Evolutionary conservation across 1,140 invertebrate genomes (phyloP), one percentile per base, ranked within the genome.

Genomic region (Drosophila nikananu): DNA sequence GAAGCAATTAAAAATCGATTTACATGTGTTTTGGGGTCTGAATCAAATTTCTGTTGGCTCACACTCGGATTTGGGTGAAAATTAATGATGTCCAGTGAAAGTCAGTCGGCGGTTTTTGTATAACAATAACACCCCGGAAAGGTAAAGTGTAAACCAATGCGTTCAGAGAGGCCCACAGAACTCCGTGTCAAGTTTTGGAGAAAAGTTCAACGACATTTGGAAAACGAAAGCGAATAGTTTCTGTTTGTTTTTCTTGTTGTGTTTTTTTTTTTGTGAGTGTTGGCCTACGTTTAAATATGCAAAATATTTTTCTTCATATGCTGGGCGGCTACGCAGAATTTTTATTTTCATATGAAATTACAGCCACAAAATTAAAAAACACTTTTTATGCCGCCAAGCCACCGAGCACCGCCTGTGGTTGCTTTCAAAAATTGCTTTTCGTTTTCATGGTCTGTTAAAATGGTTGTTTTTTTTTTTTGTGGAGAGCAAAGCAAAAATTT

Each of bases 1-100:
- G 60, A 17, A 61, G 73, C 77, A 87, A 90, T 89, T 89, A 89
- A 89, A 89, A 79, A 89, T 89, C 84, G 86, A 89, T 89, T 90
- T 89, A 90, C 66, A 61, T 80, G 58, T 71, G 39, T 55, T 39
- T 57, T 39, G 32, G 12, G 12, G 23, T 37, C 32, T 67, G 37
- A 27, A 73, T 71, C 70, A 73, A 73, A 70, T 79, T 54, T 79
- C 54, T n/a, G 65, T 63, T 52, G 42, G 41, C 52, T 77, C 62
- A 46, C 59, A 64, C 64, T 42, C 57, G 67, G 72, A 62, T 75
- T 73, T 71, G 42, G 77, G 73, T 75, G 77, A 84, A 89, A 91
- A 89, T 72, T 90, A 90, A 90, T 86, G 81, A 91, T 72, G 55
- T 76, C 70, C 65, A 89, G 86, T 89, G 86, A 89, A 89, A 89